Evolutionary conservation across 2,888 invertebrate genomes (phyloP).

Genomic region (Ophion obscuratus): DNA sequence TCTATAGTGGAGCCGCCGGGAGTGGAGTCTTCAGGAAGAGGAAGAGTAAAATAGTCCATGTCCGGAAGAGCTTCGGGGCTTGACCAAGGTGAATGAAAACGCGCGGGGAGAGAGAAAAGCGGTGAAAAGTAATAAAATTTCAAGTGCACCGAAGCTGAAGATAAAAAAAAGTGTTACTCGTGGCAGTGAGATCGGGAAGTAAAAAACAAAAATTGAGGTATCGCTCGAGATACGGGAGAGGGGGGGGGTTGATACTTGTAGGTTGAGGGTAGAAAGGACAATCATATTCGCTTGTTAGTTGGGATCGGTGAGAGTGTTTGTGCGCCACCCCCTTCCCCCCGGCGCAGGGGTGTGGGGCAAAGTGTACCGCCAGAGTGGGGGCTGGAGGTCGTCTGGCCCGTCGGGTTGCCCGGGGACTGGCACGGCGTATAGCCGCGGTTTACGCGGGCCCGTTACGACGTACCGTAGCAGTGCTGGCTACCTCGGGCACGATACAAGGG

Average conservation of each 20-base stretch:
- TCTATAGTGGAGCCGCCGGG: slow-evolving; percentile 39
- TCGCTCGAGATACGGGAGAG: neutral
- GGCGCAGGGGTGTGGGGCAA: slow-evolving; percentile 85
- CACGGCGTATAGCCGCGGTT: slow-evolving; percentile 85
- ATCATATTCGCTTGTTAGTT: slow-evolving; percentile 11
- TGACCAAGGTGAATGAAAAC: slow-evolving; percentile 9
- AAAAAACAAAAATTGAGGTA: slow-evolving; percentile 34
- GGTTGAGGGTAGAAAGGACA: neutral
- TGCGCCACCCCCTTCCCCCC: slow-evolving; percentile 87
- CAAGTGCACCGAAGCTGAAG: neutral
- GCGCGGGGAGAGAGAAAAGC: neutral
- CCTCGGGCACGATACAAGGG: slow-evolving; percentile 72
- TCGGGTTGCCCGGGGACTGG: slow-evolving; percentile 83
- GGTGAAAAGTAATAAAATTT: slow-evolving; percentile 11
- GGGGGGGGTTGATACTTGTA: neutral
- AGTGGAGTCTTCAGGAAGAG: slow-evolving; percentile 35
- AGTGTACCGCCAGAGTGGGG: slow-evolving; percentile 86
- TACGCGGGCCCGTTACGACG: slow-evolving; percentile 85
- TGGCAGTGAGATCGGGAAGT: neutral
- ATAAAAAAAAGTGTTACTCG: neutral
- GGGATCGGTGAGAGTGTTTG: slow-evolving; percentile 66
- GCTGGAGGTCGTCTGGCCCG: slow-evolving; percentile 88
- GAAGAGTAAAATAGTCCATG: slow-evolving; percentile 40
- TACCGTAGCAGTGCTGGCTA: slow-evolving; percentile 83
- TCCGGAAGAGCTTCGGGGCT: slow-evolving; percentile 37